Base-by-base conservation (phyloP, 1,140 invertebrate genomes). In the Hirudo medicinalis region DNA sequence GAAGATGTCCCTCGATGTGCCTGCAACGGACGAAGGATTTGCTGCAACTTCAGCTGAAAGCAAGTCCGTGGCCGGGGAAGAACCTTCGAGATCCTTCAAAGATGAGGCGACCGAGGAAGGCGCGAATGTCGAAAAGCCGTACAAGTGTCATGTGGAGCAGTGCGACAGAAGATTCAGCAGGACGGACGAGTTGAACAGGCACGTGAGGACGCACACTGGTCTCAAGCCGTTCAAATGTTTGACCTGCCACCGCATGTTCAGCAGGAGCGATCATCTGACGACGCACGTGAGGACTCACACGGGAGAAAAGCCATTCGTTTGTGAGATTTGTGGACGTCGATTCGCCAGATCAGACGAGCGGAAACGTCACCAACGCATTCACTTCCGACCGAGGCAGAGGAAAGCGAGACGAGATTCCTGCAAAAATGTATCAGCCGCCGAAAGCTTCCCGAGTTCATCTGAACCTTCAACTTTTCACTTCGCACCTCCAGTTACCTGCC, bases 301-400 rank as follows among this genome's bases (percentile, higher is more conserved):
- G 0, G 82, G 82, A 6, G 96, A 99, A 80, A 99, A 99, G 80
- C 96, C 96, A 0, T 96, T 96, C 83, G 90, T 90, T 27, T 99
- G 97, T 83, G 95, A 99, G 80, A 88, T 94, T n/a, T 99, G 97
- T 83, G 94, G 94, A 0, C 85, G 96, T 2, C 97, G 97, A 81
- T 99, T 99, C 82, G 97, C 97, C 25, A 86, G 97, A 54, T 94
- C 91, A 74, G 97, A 99, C 82, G 97, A 99, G 83, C 96, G 97
- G 85, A 99, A 99, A 82, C 85, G 87, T 70, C 97, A 99, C 83
- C 93, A 94, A 69, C 99, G 99, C 84, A 95, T 99, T 54, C 96
- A 99, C 82, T 74, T 79, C 29, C 2, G 49, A 70, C 69, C 69
- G 43, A 70, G 49, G 53, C 43, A 20, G 22, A 49, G 75, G n/a